Evolutionary conservation across 2,113 vertebrate genomes (phyloP).

Genomic region (Salminus brasiliensis): DNA sequence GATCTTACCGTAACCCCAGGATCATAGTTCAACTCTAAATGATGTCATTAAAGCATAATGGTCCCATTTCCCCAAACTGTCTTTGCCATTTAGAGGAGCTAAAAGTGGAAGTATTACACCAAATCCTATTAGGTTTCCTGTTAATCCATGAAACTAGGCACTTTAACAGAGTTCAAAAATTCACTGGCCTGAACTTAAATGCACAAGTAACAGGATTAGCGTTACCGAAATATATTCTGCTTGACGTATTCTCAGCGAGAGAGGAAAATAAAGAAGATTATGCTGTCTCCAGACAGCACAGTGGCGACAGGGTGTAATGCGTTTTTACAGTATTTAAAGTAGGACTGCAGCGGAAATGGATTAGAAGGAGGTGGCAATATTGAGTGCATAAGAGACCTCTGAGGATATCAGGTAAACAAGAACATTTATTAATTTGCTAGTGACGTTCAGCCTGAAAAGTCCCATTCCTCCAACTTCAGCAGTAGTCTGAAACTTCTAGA

Average conservation of each 20-base stretch:
- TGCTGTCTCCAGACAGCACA: slow-evolving; percentile 26
- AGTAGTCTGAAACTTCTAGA: background rate
- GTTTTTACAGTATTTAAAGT: slow-evolving; percentile 26
- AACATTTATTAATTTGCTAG: background rate
- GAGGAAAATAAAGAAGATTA: slow-evolving; percentile 31
- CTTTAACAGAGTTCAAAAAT: slow-evolving; percentile 69
- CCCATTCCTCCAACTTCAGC: background rate
- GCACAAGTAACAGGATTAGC: slow-evolving; percentile 67
- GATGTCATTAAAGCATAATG: slow-evolving; percentile 64
- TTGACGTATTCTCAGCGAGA: slow-evolving; percentile 41
- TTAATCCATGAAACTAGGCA: slow-evolving; percentile 71
- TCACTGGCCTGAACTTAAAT: slow-evolving; percentile 57
- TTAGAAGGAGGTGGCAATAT: background rate
- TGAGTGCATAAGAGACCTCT: background rate
- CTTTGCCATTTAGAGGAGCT: slow-evolving; percentile 62
- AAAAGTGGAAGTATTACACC: slow-evolving; percentile 59
- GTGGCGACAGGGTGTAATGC: slow-evolving; percentile 7
- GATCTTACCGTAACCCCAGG: slow-evolving; percentile 42
- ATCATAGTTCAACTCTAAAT: slow-evolving; percentile 55
- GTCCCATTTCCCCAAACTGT: slow-evolving; percentile 59
- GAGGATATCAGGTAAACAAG: background rate
- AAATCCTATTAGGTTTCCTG: slow-evolving; percentile 72
- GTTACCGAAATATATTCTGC: slow-evolving; percentile 51
- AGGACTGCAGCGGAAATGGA: background rate
- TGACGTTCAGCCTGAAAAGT: too few relatives aligned